Evolutionary conservation across 2,797 vertebrate genomes (phyloP).

Genomic region (Menidia menidia): DNA sequence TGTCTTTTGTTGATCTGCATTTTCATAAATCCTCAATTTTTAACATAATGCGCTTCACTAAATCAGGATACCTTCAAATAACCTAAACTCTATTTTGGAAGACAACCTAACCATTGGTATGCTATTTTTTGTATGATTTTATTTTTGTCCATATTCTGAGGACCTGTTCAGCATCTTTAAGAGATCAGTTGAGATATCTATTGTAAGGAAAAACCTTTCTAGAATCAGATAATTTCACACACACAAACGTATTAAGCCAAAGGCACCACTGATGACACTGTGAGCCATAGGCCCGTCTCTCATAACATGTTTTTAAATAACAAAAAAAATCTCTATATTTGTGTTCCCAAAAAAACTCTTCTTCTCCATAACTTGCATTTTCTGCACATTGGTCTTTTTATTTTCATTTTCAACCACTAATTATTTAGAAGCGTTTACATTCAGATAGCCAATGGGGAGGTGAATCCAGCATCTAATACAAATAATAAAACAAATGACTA

Average conservation of each 20-base stretch:
- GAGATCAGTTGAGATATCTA: background rate
- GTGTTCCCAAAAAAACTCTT: background rate
- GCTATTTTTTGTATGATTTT: background rate
- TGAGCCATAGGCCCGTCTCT: constrained; percentile 30
- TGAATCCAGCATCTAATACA: background rate
- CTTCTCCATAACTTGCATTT: background rate
- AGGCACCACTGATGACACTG: constrained; percentile 44
- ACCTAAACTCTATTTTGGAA: background rate
- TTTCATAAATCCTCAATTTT: background rate
- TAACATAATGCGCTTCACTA: background rate
- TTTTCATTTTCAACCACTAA: no score
- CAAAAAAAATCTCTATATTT: no score
- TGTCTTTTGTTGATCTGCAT: constrained; percentile 1
- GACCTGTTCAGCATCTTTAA: background rate
- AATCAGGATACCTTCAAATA: background rate
- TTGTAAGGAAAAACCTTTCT: background rate
- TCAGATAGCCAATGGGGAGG: background rate
- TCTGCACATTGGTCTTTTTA: background rate
- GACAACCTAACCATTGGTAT: constrained; percentile 18
- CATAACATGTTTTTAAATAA: background rate
- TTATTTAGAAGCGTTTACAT: background rate
- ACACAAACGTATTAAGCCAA: constrained; percentile 22
- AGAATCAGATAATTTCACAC: background rate
- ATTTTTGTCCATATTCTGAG: constrained; percentile 1
- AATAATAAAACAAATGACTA: background rate